phyloP scores from a whole-genome alignment of 2,888 invertebrate species.

The Epiblema foenella region DNA sequence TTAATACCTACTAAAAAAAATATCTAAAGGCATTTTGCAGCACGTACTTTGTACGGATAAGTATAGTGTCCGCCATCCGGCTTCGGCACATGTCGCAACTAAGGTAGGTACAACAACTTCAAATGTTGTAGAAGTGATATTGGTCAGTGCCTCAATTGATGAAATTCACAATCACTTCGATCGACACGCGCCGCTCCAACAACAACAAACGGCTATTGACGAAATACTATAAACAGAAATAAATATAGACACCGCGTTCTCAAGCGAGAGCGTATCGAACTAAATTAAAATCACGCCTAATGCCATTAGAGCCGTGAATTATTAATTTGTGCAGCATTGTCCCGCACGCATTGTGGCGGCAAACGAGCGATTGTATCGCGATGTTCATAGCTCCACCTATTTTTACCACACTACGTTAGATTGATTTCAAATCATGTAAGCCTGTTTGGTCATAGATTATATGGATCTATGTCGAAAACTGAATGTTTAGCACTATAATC shows the following conservation, averaged over 20 bases:
- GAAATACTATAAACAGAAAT: constrained; percentile 70
- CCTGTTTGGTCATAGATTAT: background rate
- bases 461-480: background rate
- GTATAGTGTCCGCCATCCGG: constrained; percentile 59
- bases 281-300: constrained; percentile 77
- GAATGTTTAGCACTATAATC: background rate
- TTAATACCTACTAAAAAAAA: too few species aligned
- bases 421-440: constrained; percentile 21
- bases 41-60: background rate
- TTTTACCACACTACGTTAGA: constrained; percentile 14
- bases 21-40: too few species aligned
- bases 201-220: constrained; percentile 63
- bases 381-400: constrained; percentile 24
- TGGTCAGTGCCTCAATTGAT: constrained; percentile 55
- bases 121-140: constrained; percentile 61
- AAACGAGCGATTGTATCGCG: constrained; percentile 56
- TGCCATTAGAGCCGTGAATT: constrained; percentile 76
- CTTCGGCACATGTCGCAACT: constrained; percentile 46
- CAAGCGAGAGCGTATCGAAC: constrained; percentile 65
- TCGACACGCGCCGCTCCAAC: constrained; percentile 64
- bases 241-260: constrained; percentile 51
- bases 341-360: constrained; percentile 55
- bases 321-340: constrained; percentile 80
- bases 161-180: constrained; percentile 61
- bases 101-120: constrained; percentile 60